Evolutionary conservation across 2,797 vertebrate species (phyloP), one percentile per base, ranked within the genome.

Genomic region (Melopsittacus undulatus): DNA sequence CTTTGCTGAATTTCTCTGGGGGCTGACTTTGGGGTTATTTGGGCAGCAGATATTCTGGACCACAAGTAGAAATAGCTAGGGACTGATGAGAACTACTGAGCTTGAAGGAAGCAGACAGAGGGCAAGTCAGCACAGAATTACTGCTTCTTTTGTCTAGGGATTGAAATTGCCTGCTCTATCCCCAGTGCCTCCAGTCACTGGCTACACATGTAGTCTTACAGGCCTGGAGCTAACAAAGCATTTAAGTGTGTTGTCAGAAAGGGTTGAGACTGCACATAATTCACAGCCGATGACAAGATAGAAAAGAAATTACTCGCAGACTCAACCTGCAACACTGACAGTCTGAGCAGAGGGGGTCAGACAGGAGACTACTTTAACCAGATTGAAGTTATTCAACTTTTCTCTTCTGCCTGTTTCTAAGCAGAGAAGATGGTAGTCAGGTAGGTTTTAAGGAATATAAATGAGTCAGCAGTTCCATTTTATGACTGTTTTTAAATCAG

Each of bases 251-350:
- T 77, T 90, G 67, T 76, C 75, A 75, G 42, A 57, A 59, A 49
- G 42, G n/a, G 63, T 42, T 90, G 67, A 83, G 62, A 38, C 40
- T 45, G 40, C 74, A 46, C 59, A 34, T 92, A 83, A 94, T 73
- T 94, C 94, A 92, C 59, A 78, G 85, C 24, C 68, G 79, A 66
- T 81, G 85, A 78, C 73, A 93, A 72, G 63, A 70, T 38, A 69
- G 92, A 92, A 93, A 77, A 88, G 45, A 93, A 90, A 49, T 78
- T 89, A 72, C 67, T 90, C 81, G 29, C n/a, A 81, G 74, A 86
- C 24, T 83, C 54, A 74, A 30, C 52, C 26, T 87, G 75, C 61
- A 81, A 38, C n/a, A 40, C 76, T 86, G 83, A 76, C 77, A 92
- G 56, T 51, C 46, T 45, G 63, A 92, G 69, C 15, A 52, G 59